Conservation (phyloP, 2,888 invertebrate species). For the Chalcis sispes region DNA sequence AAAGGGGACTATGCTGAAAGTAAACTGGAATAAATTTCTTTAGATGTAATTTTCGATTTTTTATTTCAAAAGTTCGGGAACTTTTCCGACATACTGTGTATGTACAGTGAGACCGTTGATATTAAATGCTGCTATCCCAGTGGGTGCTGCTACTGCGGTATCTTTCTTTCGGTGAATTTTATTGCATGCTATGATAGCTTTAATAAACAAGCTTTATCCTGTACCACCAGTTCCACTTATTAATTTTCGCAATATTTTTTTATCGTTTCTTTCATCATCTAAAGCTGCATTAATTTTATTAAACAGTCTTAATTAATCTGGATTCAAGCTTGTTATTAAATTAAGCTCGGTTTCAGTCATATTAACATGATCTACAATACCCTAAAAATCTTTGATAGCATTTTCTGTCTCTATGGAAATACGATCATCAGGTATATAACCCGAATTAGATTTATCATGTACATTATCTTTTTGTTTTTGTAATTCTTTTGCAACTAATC, state of each 20-base stretch:
- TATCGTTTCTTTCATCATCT: constrained; percentile 28
- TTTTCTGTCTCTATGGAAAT: constrained; percentile 52
- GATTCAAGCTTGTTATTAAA: constrained; percentile 58
- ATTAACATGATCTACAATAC: constrained; percentile 38
- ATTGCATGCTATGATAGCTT: constrained; percentile 56
- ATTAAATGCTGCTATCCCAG: no score
- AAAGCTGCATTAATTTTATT: constrained; percentile 51
- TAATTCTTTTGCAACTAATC: neutral
- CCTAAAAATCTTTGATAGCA: constrained; percentile 61
- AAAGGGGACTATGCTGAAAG: no score
- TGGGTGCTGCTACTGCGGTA: no score
- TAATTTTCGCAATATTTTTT: constrained; percentile 54
- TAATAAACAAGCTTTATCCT: constrained; percentile 67
- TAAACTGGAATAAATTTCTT: no score
- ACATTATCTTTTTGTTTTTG: no score
- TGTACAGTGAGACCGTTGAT: no score
- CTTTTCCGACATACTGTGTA: no score
- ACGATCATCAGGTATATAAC: constrained; percentile 13
- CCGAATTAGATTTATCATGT: no score
- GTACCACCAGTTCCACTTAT: constrained; percentile 66
- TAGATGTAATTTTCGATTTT: no score
- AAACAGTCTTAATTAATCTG: constrained; percentile 59
- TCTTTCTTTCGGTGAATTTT: constrained; percentile 60
- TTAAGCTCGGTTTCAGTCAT: constrained; percentile 38
- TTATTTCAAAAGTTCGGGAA: no score